These are phyloP conservation scores for Oasisia sp. DNA, from an alignment of 2,888 invertebrate genomes.

Conservation along the genomic window DNA sequence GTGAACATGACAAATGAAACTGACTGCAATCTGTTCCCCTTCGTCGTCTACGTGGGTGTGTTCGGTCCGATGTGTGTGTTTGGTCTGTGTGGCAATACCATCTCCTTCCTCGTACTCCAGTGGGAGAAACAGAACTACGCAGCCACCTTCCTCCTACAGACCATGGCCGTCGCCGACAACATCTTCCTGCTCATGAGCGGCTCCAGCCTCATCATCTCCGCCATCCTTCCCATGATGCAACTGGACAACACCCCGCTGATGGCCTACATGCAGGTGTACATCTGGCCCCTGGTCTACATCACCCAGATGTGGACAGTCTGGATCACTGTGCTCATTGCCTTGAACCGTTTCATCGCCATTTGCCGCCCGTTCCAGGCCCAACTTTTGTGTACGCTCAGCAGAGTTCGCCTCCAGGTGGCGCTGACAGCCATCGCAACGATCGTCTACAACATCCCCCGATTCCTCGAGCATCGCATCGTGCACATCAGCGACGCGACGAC, in stretches of 20 bases:
- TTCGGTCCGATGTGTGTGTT: conserved; percentile 38
- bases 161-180: conserved; percentile 43
- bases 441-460: conserved; percentile 43
- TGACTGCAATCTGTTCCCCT: conserved; percentile 36
- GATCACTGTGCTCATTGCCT: conserved; percentile 46
- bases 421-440: conserved; percentile 34
- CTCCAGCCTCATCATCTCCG: conserved; percentile 37
- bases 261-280: conserved; percentile 36
- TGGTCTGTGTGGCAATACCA: conserved; percentile 42
- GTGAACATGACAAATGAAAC: not conserved
- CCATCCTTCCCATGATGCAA: conserved; percentile 22
- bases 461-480: conserved; percentile 37
- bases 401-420: conserved; percentile 39
- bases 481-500: not conserved
- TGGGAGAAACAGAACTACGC: conserved; percentile 40
- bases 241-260: conserved; percentile 24
- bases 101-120: conserved; percentile 43
- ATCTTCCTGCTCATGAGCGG: conserved; percentile 41
- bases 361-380: conserved; percentile 44
- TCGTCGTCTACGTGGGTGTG: conserved; percentile 39
- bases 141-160: conserved; percentile 42
- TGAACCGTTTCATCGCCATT: conserved; percentile 46
- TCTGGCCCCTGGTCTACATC: conserved; percentile 44
- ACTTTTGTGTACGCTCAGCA: conserved; percentile 38
- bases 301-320: conserved; percentile 45